These are phyloP conservation scores for Actinernus sp. DNA, from an alignment of 92 coral and sea anemone species.

Conservation along the genomic window DNA sequence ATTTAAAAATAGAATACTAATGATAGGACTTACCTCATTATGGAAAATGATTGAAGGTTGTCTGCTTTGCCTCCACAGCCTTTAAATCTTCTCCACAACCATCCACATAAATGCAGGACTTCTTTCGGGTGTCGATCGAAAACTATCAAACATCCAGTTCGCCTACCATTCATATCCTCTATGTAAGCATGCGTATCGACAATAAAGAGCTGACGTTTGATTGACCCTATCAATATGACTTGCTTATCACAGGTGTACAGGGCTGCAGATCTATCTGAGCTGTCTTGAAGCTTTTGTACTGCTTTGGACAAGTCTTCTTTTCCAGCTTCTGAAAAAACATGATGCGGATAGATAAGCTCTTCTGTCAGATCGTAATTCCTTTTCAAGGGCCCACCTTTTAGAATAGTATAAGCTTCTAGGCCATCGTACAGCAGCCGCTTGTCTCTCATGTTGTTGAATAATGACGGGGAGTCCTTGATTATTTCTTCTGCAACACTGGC, in stretches of 20 bases:
- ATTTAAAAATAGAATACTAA: too few relatives aligned
- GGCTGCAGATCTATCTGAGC: constrained; percentile 2
- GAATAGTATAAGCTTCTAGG: constrained; percentile 39
- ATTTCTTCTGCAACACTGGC: constrained; percentile 22
- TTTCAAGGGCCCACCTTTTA: constrained; percentile 15
- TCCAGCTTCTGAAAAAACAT: constrained; percentile 15
- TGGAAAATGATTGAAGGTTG: constrained; percentile 8
- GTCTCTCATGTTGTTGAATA: constrained; percentile 20
- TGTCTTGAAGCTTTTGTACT: constrained; percentile 3
- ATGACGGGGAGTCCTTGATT: constrained; percentile 20
- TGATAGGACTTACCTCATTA: constrained; percentile 25
- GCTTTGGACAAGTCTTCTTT: constrained; percentile 11
- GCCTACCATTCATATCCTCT: constrained; percentile 1
- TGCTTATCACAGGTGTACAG: constrained; percentile 30
- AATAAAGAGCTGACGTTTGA: constrained; percentile 19
- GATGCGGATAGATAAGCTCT: constrained; percentile 13
- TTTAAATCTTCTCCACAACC: constrained; percentile 16
- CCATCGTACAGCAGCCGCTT: constrained; percentile 24
- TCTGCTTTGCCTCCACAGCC: neutral
- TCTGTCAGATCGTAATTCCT: constrained; percentile 25
- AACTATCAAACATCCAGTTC: constrained; percentile 25
- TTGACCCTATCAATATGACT: constrained; percentile 21
- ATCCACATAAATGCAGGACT: constrained; percentile 15
- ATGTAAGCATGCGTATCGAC: constrained; percentile 31
- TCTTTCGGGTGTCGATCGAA: constrained; percentile 5